Evolutionary conservation across 2,797 vertebrate species (phyloP).

Genomic region (Alauda arvensis): DNA sequence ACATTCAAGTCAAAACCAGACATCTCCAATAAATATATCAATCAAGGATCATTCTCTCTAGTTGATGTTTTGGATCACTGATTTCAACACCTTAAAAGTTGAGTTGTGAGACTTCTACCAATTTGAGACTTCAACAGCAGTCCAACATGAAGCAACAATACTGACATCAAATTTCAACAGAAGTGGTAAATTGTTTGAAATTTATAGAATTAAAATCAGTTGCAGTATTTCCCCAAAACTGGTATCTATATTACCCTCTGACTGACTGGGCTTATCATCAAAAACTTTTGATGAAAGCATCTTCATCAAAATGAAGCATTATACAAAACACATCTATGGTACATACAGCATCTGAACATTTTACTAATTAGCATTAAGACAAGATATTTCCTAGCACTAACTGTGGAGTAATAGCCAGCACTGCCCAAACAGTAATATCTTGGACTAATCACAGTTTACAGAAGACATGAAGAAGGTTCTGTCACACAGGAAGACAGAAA

Average conservation of each 20-base stretch:
- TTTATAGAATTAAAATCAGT: not conserved
- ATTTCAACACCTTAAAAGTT: not conserved
- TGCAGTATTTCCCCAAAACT: not conserved
- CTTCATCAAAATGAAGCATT: not conserved
- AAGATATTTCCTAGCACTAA: not conserved
- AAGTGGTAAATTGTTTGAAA: not conserved
- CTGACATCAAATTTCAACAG: not conserved
- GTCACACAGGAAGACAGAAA: not conserved
- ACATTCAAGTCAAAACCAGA: not conserved
- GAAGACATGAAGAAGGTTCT: not conserved
- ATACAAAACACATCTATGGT: not conserved
- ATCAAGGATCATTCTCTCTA: not conserved
- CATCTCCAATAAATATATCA: not conserved
- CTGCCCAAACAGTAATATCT: not conserved
- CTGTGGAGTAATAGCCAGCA: not conserved
- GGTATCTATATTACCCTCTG: not conserved
- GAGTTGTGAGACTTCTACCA: not conserved
- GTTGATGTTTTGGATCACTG: not conserved
- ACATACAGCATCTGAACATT: not conserved
- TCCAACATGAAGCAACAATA: not conserved
- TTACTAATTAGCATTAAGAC: not conserved
- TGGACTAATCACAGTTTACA: not conserved
- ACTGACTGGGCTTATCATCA: not conserved
- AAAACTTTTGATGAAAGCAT: not conserved
- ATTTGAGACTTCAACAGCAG: not conserved